phyloP scores from a whole-genome alignment of 92 coral and sea anemone species.

The Porites cylindrica region DNA sequence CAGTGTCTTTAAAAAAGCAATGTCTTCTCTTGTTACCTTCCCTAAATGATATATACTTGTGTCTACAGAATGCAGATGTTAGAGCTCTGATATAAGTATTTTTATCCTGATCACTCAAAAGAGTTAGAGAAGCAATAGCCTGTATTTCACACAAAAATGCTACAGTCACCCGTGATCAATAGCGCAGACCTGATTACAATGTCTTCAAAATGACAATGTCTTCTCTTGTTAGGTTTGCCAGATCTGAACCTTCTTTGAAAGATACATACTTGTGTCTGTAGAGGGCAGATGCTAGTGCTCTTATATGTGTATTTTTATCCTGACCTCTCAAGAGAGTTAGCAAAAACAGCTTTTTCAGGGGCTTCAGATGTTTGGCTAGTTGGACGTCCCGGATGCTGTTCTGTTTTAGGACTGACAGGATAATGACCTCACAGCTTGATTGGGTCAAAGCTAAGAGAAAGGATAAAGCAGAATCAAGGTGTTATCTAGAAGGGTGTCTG shows the following conservation, averaged over 20 bases:
- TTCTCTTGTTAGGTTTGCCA: conserved; percentile 29
- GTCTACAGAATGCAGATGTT: no score
- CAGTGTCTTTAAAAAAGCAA: conserved; percentile 18
- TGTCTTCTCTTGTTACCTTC: conserved; percentile 2
- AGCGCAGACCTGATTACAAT: background rate
- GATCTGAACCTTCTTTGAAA: conserved; percentile 16
- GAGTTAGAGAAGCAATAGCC: no score
- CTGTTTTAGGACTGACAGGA: conserved; percentile 7
- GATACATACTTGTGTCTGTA: conserved; percentile 20
- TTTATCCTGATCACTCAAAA: no score
- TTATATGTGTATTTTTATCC: conserved; percentile 9
- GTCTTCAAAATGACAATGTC: conserved; percentile 23
- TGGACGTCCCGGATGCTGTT: conserved; percentile 33
- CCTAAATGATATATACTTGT: no score
- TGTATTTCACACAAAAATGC: no score
- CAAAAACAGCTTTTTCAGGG: conserved; percentile 8
- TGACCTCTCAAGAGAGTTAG: conserved; percentile 25
- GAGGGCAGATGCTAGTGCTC: conserved; percentile 11
- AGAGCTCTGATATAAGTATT: no score
- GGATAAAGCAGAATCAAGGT: background rate
- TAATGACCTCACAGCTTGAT: conserved; percentile 33
- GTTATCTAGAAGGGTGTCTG: no score
- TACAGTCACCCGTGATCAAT: no score
- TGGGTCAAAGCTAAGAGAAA: conserved; percentile 29
- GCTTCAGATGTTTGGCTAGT: conserved; percentile 13